Base-by-base conservation (phyloP, 2,888 invertebrate genomes). In the Folsomia manolachei region DNA sequence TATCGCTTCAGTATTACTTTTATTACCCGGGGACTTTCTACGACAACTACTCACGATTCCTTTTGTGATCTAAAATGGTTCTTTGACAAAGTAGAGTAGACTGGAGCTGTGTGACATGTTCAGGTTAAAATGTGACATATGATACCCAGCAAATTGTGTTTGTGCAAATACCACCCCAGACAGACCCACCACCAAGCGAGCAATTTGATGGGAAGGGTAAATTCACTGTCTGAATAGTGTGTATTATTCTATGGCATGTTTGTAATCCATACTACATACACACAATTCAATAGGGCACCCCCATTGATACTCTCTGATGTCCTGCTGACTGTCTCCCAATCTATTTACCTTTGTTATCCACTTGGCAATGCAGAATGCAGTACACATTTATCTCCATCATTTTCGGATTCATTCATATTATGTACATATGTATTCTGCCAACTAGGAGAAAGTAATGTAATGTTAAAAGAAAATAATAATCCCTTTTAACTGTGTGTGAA, bases 321-420 rank as follows among this genome's bases (percentile, higher is more conserved):
- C 64, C 68, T 63, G 61, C 71, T 71, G 68, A 68, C 70, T 70
- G 39, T 68, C 53, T 67, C 70, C 67, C 67, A 63, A 70, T 73
- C 56, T 65, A 70, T 67, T 68, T 62, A 68, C 63, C 67, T 69
- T 39, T 39, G 39, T 39, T 39, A 4, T 39, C 7, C 19, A 7
- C 24, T 53, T 19, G 9, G 39, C 24, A 26, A 24, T 23, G 39
- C 27, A 7, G 25, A 27, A 39, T 23, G 26, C 25, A 53, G 9
- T 24, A 56, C n/a, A n/a, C n/a, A n/a, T 19, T 62, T 61, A 69
- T 69, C 7, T 39, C 27, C 18, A 4, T 39, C 39, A 9, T 4
- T 39, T 39, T 14, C 14, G 39, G 39, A 39, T 39, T 39, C 39
- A 39, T 39, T 39, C 39, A 39, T 9, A 14, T 39, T 39, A 4